These are phyloP conservation scores for Oceanodroma leucorhoa DNA, from an alignment of 2,797 vertebrate genomes.

Conservation along the genomic window DNA sequence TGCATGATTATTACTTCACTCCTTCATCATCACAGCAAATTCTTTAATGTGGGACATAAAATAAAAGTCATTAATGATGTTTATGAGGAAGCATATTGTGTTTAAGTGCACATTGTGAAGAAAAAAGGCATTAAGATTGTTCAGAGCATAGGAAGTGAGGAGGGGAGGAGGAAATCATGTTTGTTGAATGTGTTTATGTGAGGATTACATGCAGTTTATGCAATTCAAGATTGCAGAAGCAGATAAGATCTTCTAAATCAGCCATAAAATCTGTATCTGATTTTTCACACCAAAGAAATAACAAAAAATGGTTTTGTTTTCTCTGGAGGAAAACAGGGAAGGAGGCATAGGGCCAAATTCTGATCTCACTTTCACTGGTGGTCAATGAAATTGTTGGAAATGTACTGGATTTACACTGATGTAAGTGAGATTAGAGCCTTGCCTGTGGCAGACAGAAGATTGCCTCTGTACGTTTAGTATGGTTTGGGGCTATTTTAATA, in stretches of 20 bases:
- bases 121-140: conserved; percentile 65
- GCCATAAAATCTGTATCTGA: conserved; percentile 47
- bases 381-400: conserved; percentile 42
- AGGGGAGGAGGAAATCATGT: not conserved
- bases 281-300: conserved; percentile 56
- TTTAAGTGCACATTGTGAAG: conserved; percentile 62
- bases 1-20: conserved; percentile 52
- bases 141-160: conserved; percentile 48
- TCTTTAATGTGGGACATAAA: conserved; percentile 58
- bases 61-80: conserved; percentile 62
- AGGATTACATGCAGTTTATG: conserved; percentile 50
- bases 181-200: conserved; percentile 66
- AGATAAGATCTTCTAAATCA: conserved; percentile 49
- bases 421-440: conserved; percentile 46
- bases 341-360: conserved; percentile 44
- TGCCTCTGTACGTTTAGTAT: not conserved
- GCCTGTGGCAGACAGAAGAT: not conserved
- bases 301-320: conserved; percentile 55
- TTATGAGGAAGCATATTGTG: conserved; percentile 71
- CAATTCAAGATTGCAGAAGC: conserved; percentile 52
- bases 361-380: conserved; percentile 44
- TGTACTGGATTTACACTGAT: conserved; percentile 57
- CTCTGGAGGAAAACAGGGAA: conserved; percentile 38
- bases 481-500: not conserved
- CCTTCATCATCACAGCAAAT: conserved; percentile 50